Evolutionary conservation across 1,140 invertebrate genomes (phyloP), one percentile per base, ranked within the genome.

Genomic region (Yoshiicerus persimilis): DNA sequence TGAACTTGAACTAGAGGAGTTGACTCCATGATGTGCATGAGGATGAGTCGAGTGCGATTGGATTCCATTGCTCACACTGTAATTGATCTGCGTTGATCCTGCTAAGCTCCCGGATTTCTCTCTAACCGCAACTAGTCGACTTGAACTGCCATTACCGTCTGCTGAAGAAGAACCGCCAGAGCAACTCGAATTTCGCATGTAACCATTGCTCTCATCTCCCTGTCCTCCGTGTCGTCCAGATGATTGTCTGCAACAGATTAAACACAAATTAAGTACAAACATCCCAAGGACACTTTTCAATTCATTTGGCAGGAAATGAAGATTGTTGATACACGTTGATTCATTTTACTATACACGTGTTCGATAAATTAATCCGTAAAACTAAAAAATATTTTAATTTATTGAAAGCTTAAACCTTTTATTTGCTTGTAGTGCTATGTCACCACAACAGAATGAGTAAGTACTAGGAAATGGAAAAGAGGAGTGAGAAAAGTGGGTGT

Each of bases 61-160:
- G 56, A 83, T 66, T 84, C 87, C 87, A 88, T 84, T 84, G 62
- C 83, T 88, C 27, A 20, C 34, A 75, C 64, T 30, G 34, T 62
- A 75, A 66, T 70, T 77, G 86, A 80, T 38, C 41, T 87, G 86
- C 16, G 27, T 87, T 56, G 87, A 84, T 30, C 77, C 80, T 27
- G 87, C 38, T 84, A 84, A 39, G 77, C 77, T 85, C 34, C 83
- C 87, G 80, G 83, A 38, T 62, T 88, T 88, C 34, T 88, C 87
- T 85, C 87, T 80, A 25, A 84, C 87, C 30, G 66, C 27, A 70
- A 66, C 47, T 84, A 80, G 75, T 16, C 75, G 75, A 62, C 47
- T 30, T 32, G 83, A 62, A 47, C 83, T 85, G 83, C 39, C 25
- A 47, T 85, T 62, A 47, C 20, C 83, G 41, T 30, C 83, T 32